Evolutionary conservation across 64 coral and sea anemone species (phyloP).

Genomic region (Porites lutea): DNA sequence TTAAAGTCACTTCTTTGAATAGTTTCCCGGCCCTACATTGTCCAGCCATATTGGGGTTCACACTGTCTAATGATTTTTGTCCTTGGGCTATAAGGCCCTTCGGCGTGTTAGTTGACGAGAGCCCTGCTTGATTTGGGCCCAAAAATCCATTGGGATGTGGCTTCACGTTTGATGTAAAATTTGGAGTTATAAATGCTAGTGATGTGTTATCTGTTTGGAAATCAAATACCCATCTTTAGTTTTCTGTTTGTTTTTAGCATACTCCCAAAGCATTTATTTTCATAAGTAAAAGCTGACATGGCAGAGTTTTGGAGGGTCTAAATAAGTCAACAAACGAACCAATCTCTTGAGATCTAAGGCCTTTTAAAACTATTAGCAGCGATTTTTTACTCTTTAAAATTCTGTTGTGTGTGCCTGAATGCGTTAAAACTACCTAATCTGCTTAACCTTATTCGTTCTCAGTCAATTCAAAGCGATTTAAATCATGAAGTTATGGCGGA

Average conservation of each 20-base stretch:
- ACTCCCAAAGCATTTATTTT: too few species aligned
- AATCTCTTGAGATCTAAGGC: too few species aligned
- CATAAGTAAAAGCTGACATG: too few species aligned
- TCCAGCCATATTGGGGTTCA: slow-evolving; percentile 77
- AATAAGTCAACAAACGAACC: too few species aligned
- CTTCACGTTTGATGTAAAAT: slow-evolving; percentile 34
- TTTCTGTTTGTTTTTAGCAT: too few species aligned
- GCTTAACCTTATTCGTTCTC: too few species aligned
- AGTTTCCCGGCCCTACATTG: slow-evolving; percentile 89
- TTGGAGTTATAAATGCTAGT: slow-evolving; percentile 27
- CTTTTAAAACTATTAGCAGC: too few species aligned
- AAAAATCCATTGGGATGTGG: slow-evolving; percentile 39
- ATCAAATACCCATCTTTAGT: background rate
- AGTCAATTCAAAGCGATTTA: too few species aligned
- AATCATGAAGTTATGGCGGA: too few species aligned
- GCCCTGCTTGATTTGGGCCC: slow-evolving; percentile 23
- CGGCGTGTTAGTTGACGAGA: background rate
- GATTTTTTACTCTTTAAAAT: background rate
- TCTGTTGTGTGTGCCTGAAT: slow-evolving; percentile 25
- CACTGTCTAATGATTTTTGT: slow-evolving; percentile 30
- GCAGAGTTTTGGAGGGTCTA: too few species aligned
- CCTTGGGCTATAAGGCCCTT: slow-evolving; percentile 41
- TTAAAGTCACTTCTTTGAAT: slow-evolving; percentile 91
- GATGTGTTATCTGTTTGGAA: slow-evolving; percentile 27
- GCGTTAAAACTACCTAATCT: too few species aligned